Evolutionary conservation across 1,140 invertebrate species (phyloP), one percentile per base, ranked within the genome.

Genomic region (Diprion similis): DNA sequence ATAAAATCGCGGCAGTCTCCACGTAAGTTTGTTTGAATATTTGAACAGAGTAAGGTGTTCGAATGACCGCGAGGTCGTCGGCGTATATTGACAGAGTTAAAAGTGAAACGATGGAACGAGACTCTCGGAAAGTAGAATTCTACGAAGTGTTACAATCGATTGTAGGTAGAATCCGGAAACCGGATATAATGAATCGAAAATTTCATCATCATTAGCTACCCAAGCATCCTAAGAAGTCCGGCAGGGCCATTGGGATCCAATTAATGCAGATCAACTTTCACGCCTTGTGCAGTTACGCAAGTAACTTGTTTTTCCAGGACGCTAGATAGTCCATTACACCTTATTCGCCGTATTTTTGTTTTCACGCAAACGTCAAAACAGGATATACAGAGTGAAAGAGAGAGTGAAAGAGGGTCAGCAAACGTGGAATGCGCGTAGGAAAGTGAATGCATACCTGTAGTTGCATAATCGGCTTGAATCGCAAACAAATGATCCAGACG

Each of bases 241-340:
- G 37, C 72, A 75, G 66, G 0, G 11, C 6, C 8, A 24, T 17
- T 17, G 10, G 24, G 48, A 18, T 72, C 65, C 48, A 64, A 74
- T 74, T 67, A 71, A 73, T 65, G 46, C 72, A 79, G 73, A 74
- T 78, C 76, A 75, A 84, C 81, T 84, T 84, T 85, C 81, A 80
- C 76, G 79, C 13, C 37, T 64, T 67, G 9, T 64, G 19, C n/a
- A 45, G 18, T 84, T 86, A 83, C 78, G 79, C 84, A 86, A 85
- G 82, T 77, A 84, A 85, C 83, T 78, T 73, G 82, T 84, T 84
- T 80, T 72, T 10, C 71, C 45, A 24, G 64, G 68, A 46, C 46
- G 68, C 46, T 10, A 71, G 69, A 74, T 78, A 83, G 77, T 71
- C 72, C 66, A 66, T n/a, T 47, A 9, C 64, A 66, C 75, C 73